Evolutionary conservation across 1,140 invertebrate genomes (phyloP), one percentile per base, ranked within the genome.

Genomic region (Lepidurus couesii): DNA sequence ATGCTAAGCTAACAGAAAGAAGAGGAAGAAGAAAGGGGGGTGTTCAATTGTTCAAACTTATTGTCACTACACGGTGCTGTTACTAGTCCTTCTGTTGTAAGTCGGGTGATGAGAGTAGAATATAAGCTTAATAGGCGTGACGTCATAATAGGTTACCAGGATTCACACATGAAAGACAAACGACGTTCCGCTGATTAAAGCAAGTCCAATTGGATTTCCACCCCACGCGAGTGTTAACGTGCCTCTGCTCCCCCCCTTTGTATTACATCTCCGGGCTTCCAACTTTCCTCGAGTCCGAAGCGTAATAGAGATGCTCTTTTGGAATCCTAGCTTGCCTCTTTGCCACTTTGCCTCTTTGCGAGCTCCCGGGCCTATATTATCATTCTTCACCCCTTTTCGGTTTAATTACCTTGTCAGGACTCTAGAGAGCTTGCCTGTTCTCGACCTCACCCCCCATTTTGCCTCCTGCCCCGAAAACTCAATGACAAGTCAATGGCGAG

Each of bases 401-500:
- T 65, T 65, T 65, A 65, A 65, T 65, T 65, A 65, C 53, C 53
- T 65, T 65, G 53, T 65, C 53, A 21, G 53, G 53, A 21, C 53
- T 65, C 53, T 65, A 16, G 53, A 65, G 53, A 65, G 53, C 53
- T 65, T 21, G 53, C 16, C 53, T 16, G 5, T 65, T 21, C 53
- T 65, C 53, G 53, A 65, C 53, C 53, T 13, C 53, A 7, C 53
- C 53, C 13, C 53, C 53, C 13, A 21, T 21, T 21, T 21, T 7
- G 53, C 53, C 34, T 34, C 34, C 34, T 34, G 21, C 53, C 16
- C 53, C 45, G 16, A 10, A 9, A 65, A 65, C 53, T 65, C 53
- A 65, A 65, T 65, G 53, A 65, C 53, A 65, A 65, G 53, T 65
- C 53, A 65, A 65, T 65, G 53, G 53, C 53, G 53, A 65, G 53